Conservation (phyloP, 2,888 invertebrate species). For the Nycteola revayana region DNA sequence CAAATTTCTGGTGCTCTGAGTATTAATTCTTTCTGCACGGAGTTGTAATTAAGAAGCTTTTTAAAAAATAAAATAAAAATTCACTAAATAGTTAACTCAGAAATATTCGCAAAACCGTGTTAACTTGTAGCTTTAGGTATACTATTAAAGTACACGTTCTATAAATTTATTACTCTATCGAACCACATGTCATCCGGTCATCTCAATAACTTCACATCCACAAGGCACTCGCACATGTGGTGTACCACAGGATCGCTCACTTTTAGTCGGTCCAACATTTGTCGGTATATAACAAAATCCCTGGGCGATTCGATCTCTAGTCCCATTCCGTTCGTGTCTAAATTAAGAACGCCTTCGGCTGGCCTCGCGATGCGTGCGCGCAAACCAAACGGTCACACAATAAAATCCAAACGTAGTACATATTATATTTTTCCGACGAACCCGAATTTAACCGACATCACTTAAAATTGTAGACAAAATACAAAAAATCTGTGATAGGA, state of each 20-base stretch:
- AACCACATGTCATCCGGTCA: conserved; percentile 19
- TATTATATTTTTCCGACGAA: conserved; percentile 74
- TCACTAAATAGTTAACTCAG: too few species aligned
- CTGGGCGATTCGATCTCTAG: conserved; percentile 60
- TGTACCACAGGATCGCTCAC: conserved; percentile 34
- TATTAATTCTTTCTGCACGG: too few species aligned
- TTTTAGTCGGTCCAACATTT: conserved; percentile 35
- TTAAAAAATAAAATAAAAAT: too few species aligned
- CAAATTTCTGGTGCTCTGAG: too few species aligned
- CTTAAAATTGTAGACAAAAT: conserved; percentile 36
- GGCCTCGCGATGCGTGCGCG: conserved; percentile 74
- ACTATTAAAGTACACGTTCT: too few species aligned
- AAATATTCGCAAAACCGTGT: too few species aligned
- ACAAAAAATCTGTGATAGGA: conserved; percentile 12
- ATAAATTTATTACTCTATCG: conserved; percentile 14
- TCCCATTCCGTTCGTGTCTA: conserved; percentile 66
- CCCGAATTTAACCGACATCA: conserved; percentile 53
- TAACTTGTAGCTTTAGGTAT: too few species aligned
- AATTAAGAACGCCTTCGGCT: conserved; percentile 69
- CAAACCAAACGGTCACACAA: conserved; percentile 57
- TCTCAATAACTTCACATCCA: conserved; percentile 17
- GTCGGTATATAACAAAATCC: conserved; percentile 58
- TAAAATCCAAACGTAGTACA: conserved; percentile 73
- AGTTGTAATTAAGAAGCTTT: too few species aligned
- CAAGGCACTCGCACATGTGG: conserved; percentile 38